Percentiles rank a stretch among this genome's conserved stretches.
Evolutionary conservation across 1,140 invertebrate genomes (phyloP).

Genomic region (Aphis craccivora): DNA sequence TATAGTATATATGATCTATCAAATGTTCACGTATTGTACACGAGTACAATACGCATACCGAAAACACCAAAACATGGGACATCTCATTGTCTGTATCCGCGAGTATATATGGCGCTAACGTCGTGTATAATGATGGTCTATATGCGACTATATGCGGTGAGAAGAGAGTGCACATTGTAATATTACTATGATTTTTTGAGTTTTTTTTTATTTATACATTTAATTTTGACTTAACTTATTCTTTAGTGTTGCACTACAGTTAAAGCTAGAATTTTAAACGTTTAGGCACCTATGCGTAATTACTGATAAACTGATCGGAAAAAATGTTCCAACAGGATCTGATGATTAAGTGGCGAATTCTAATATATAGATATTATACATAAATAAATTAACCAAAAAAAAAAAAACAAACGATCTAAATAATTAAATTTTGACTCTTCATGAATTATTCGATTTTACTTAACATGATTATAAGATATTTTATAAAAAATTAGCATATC

Average conservation of each 20-base stretch:
- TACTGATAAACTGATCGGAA: too few species aligned
- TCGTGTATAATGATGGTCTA: background rate
- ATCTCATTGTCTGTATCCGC: background rate
- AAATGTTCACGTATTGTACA: background rate
- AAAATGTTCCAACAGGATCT: too few species aligned
- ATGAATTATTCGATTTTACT: too few species aligned
- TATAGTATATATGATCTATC: background rate
- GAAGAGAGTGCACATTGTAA: background rate
- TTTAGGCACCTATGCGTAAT: too few species aligned
- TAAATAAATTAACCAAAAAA: too few species aligned
- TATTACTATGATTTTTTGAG: background rate
- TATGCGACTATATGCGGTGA: too few species aligned
- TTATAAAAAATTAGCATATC: too few species aligned
- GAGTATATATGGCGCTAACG: background rate
- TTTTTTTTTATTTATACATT: background rate
- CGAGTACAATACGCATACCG: background rate
- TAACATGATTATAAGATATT: background rate
- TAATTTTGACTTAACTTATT: background rate
- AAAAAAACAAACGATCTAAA: too few species aligned
- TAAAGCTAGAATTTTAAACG: too few species aligned
- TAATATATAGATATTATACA: too few species aligned
- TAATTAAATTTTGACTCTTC: too few species aligned
- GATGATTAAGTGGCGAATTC: background rate
- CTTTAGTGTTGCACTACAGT: background rate
- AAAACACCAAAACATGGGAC: background rate